Conservation (phyloP, 2,797 vertebrate species). For the Anabas testudineus region DNA sequence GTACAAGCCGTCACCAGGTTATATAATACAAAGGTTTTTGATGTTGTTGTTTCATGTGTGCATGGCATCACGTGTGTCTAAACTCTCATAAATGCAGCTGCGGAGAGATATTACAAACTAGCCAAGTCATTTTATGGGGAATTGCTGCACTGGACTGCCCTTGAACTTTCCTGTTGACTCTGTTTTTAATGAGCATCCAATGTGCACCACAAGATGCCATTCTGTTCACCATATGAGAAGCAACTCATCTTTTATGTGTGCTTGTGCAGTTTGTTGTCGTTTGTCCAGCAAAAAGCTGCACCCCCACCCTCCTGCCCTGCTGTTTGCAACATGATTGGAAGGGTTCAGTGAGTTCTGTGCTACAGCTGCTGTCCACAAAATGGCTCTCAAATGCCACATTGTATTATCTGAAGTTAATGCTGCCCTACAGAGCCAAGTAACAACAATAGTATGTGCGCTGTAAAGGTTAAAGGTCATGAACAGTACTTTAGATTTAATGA, state of each 20-base stretch:
- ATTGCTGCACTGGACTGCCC: background rate
- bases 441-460: background rate
- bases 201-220: constrained; percentile 22
- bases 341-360: constrained; percentile 26
- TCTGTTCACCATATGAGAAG: constrained; percentile 20
- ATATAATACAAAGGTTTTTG: background rate
- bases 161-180: constrained; percentile 40
- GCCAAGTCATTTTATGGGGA: background rate
- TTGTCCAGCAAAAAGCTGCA: constrained; percentile 4
- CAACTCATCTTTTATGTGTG: constrained; percentile 27
- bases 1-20: background rate
- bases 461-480: constrained; percentile 19
- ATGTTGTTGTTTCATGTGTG: background rate
- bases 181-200: constrained; percentile 31
- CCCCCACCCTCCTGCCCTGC: background rate
- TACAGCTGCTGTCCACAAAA: constrained; percentile 31
- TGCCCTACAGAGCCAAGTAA: constrained; percentile 6
- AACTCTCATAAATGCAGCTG: background rate
- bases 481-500: constrained; percentile 3
- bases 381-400: constrained; percentile 54
- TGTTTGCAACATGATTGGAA: constrained; percentile 28
- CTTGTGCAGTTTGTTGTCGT: constrained; percentile 38
- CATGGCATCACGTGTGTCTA: background rate
- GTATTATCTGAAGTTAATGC: constrained; percentile 34
- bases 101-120: background rate